phyloP scores from a whole-genome alignment of 2,797 vertebrate species.

The Numenius phaeopus region DNA sequence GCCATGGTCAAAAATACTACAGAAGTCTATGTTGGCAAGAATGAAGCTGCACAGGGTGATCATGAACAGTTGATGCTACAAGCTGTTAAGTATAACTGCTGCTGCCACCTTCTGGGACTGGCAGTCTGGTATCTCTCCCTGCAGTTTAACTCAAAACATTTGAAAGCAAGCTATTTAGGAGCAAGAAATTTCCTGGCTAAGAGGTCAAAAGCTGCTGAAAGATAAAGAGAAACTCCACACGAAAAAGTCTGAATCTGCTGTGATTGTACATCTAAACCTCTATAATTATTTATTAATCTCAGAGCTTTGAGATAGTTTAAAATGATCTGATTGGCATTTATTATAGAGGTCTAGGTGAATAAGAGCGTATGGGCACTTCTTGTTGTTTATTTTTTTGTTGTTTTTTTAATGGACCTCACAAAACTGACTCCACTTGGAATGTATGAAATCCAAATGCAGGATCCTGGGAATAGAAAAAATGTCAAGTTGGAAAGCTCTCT shows the following conservation, averaged over 20 bases:
- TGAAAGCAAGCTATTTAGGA: neutral
- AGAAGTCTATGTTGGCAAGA: neutral
- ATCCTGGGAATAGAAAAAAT: neutral
- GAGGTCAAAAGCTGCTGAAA: neutral
- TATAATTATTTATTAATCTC: neutral
- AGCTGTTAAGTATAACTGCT: neutral
- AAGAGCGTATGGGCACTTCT: neutral
- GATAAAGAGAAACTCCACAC: neutral
- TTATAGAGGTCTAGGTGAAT: neutral
- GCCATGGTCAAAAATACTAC: neutral
- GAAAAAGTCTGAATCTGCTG: neutral
- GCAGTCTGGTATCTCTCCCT: neutral
- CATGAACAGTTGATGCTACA: neutral
- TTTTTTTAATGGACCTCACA: neutral
- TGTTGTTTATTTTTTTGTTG: neutral
- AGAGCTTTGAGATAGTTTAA: neutral
- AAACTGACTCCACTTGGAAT: neutral
- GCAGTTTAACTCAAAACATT: neutral
- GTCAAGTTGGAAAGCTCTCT: neutral
- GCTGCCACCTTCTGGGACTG: neutral
- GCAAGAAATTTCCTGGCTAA: neutral
- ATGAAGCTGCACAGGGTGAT: neutral
- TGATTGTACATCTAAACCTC: neutral
- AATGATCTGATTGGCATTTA: neutral
- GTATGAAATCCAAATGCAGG: neutral